Evolutionary conservation across 2,113 vertebrate species (phyloP).

Genomic region (Brachyhypopomus occidentalis): DNA sequence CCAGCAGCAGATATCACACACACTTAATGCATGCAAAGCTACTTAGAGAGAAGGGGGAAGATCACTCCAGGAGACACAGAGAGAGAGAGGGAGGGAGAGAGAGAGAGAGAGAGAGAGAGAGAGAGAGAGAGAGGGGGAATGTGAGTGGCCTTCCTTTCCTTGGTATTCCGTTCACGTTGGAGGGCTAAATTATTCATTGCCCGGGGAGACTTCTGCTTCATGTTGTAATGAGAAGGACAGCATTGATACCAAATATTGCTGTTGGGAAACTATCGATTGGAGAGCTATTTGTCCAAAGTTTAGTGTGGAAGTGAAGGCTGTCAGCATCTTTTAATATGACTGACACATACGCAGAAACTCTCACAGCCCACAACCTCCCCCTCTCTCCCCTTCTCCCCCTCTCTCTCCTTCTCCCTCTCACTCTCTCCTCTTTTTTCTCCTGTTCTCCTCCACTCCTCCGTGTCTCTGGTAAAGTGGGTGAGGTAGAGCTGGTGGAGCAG

Average conservation of each 20-base stretch:
- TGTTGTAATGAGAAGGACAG: conserved; percentile 81
- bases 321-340: conserved; percentile 63
- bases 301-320: conserved; percentile 63
- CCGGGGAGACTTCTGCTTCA: conserved; percentile 74
- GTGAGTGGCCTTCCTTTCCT: conserved; percentile 56
- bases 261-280: conserved; percentile 79
- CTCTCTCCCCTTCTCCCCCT: conserved; percentile 46
- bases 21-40: conserved; percentile 47
- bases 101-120: conserved; percentile 42
- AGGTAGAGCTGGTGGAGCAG: conserved; percentile 14
- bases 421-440: conserved; percentile 11
- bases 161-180: conserved; percentile 63
- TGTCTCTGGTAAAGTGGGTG: conserved; percentile 39
- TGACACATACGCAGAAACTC: conserved; percentile 57
- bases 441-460: conserved; percentile 14
- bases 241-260: conserved; percentile 82
- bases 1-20: conserved; percentile 34
- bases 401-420: not conserved
- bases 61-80: conserved; percentile 4
- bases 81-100: not conserved
- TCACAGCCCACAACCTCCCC: too few species aligned
- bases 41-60: conserved; percentile 29
- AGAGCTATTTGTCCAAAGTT: conserved; percentile 75
- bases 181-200: conserved; percentile 79
- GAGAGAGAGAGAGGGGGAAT: conserved; percentile 37